Conservation (phyloP, 2,797 vertebrate species). For the Amphiprion clarkii region DNA sequence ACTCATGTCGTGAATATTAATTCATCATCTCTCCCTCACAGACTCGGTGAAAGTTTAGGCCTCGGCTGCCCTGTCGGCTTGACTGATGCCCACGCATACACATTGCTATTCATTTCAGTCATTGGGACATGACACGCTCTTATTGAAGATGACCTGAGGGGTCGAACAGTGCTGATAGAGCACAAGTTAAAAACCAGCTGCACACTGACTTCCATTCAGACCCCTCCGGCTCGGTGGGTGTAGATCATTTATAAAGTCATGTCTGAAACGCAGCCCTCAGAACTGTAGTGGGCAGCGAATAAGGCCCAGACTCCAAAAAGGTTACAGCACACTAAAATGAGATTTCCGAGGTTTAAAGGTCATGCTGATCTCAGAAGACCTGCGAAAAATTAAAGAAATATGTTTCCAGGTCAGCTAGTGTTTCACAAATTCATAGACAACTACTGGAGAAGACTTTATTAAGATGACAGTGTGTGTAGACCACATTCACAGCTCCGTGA, state of each 20-base stretch:
- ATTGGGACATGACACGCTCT: background rate
- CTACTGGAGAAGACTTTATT: background rate
- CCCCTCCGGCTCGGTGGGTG: background rate
- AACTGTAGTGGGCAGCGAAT: background rate
- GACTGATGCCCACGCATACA: background rate
- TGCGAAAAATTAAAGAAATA: background rate
- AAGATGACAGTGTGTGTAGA: background rate
- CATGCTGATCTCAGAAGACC: background rate
- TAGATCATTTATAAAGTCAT: background rate
- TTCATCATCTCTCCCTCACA: background rate
- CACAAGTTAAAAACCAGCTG: conserved; percentile 3
- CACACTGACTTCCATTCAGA: conserved; percentile 11
- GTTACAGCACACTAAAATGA: background rate
- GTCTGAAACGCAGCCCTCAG: background rate
- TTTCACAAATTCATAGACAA: background rate
- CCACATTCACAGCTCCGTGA: background rate
- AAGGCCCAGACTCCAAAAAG: background rate
- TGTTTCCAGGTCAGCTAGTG: background rate
- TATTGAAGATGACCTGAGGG: conserved; percentile 1
- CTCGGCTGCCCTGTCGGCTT: background rate
- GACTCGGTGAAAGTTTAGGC: background rate
- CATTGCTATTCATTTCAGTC: conserved; percentile 15
- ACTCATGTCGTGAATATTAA: conserved; percentile 5
- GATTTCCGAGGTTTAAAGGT: background rate
- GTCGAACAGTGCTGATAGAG: conserved; percentile 5